Conservation (phyloP, 2,797 vertebrate genomes). For the Oreochromis mossambicus region DNA sequence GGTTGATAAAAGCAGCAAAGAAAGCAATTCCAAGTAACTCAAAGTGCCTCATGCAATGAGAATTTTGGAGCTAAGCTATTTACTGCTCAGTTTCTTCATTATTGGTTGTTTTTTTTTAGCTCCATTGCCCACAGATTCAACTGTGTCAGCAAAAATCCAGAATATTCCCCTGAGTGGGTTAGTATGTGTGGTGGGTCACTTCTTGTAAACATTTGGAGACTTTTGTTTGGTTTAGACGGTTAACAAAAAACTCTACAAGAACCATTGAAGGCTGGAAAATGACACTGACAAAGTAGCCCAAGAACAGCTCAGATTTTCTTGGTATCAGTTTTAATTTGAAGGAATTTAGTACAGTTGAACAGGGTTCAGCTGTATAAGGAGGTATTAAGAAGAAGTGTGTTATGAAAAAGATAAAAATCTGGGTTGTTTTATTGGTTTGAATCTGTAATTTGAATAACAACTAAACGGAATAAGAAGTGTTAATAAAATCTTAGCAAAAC, state of each 20-base stretch:
- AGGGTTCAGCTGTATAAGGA: background rate
- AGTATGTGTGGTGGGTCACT: background rate
- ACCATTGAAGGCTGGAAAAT: background rate
- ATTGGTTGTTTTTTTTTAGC: background rate
- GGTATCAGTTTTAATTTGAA: background rate
- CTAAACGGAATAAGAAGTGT: background rate
- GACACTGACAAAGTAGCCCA: background rate
- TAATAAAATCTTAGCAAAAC: background rate
- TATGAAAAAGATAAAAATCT: background rate
- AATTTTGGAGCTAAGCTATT: background rate
- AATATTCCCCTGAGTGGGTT: background rate
- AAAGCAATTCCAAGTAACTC: background rate
- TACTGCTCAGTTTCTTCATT: background rate
- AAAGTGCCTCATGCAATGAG: background rate
- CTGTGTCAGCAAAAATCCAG: background rate
- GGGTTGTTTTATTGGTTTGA: background rate
- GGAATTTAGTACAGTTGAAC: background rate
- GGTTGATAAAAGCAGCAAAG: background rate
- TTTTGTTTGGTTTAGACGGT: background rate
- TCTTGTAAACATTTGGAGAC: background rate
- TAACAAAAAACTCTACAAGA: background rate
- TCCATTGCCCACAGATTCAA: background rate
- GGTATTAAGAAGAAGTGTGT: background rate
- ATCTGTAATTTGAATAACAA: background rate
- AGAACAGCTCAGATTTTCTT: background rate